Conservation (phyloP, 2,113 vertebrate genomes). For the Phoenicopterus ruber region DNA sequence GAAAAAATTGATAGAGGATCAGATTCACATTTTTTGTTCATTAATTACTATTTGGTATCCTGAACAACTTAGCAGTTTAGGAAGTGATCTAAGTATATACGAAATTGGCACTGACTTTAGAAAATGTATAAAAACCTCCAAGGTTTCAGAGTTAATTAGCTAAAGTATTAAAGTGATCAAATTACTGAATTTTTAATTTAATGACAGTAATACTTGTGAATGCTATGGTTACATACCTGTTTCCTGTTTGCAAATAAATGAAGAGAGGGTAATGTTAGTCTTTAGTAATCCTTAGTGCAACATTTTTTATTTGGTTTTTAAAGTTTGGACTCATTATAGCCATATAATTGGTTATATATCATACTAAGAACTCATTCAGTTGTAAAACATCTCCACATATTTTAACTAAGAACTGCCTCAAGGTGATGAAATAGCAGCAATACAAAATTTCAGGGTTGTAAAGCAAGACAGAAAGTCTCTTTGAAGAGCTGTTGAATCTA, state of each 20-base stretch:
- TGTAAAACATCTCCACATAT: constrained; percentile 42
- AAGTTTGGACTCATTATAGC: constrained; percentile 65
- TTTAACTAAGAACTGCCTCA: constrained; percentile 65
- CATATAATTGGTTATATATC: constrained; percentile 65
- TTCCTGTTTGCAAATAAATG: constrained; percentile 42
- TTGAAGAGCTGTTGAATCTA: constrained; percentile 49
- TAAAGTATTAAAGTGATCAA: constrained; percentile 1
- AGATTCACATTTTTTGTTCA: neutral
- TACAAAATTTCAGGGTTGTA: constrained; percentile 52
- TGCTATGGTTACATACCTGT: neutral
- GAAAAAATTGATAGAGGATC: neutral
- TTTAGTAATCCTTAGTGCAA: constrained; percentile 54
- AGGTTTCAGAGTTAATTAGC: constrained; percentile 15
- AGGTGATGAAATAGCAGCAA: constrained; percentile 60
- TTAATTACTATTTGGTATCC: neutral
- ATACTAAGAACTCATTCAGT: constrained; percentile 62
- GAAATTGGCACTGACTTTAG: neutral
- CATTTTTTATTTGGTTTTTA: constrained; percentile 67
- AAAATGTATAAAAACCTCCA: neutral
- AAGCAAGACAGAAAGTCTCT: constrained; percentile 44
- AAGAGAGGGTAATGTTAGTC: constrained; percentile 13
- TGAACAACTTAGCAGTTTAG: neutral
- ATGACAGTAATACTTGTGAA: neutral
- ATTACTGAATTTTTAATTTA: constrained; percentile 3
- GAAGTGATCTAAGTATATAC: neutral